phyloP scores from a whole-genome alignment of 2,888 invertebrate species.

The Norana najaformis region DNA sequence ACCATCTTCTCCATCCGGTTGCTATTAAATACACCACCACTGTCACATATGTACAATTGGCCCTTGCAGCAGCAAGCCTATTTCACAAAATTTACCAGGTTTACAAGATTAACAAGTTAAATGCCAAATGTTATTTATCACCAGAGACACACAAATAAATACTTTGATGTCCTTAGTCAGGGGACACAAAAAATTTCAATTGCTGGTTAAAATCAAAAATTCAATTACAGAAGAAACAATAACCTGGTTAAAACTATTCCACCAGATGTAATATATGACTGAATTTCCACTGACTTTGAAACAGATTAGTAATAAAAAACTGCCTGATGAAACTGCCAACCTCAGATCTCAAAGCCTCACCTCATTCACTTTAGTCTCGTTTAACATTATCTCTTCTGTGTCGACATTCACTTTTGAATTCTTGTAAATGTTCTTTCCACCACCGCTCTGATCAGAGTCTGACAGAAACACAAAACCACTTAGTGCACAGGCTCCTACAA shows the following conservation, averaged over 20 bases:
- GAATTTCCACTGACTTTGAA: not conserved
- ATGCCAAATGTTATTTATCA: not conserved
- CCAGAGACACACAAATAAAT: not conserved
- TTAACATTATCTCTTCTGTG: slow-evolving; percentile 24
- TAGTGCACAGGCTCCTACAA: not conserved
- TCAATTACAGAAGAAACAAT: not conserved
- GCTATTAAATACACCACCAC: not conserved
- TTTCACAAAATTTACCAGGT: not conserved
- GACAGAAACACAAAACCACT: not conserved
- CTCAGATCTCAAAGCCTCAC: not conserved
- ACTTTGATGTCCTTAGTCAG: not conserved
- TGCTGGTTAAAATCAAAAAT: not conserved
- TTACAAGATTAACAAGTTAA: not conserved
- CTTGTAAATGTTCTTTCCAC: slow-evolving; percentile 31
- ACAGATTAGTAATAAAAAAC: not conserved
- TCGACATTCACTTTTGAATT: slow-evolving; percentile 14
- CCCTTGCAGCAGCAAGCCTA: not conserved
- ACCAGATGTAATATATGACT: not conserved
- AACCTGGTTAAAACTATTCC: not conserved
- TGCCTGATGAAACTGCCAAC: not conserved
- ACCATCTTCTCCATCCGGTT: not conserved
- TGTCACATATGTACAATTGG: not conserved
- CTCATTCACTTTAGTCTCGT: slow-evolving; percentile 15
- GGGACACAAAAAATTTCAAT: not conserved
- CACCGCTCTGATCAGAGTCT: slow-evolving; percentile 19